Evolutionary conservation across 2,888 invertebrate genomes (phyloP).

Genomic region (Thecocarcelia acutangulata): DNA sequence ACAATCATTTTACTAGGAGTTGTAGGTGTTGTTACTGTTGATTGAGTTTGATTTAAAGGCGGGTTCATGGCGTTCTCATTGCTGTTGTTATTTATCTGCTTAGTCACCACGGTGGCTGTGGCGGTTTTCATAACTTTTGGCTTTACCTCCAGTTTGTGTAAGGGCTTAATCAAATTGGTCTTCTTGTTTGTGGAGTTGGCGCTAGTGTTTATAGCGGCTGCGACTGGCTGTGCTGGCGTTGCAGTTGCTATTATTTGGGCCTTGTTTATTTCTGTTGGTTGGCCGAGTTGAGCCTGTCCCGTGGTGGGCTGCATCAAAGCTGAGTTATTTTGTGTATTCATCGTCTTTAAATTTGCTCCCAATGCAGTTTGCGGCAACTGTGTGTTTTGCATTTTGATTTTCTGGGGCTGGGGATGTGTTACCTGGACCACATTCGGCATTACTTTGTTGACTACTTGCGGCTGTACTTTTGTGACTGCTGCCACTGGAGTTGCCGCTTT

Average conservation of each 20-base stretch:
- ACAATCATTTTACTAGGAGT: conserved; percentile 57
- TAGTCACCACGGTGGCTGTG: conserved; percentile 62
- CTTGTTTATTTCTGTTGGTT: conserved; percentile 3
- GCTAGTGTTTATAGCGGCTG: background rate
- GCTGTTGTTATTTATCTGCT: conserved; percentile 64
- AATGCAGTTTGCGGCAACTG: conserved; percentile 39
- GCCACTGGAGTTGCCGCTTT: conserved; percentile 70
- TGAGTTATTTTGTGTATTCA: background rate
- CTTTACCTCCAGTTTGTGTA: conserved; percentile 78
- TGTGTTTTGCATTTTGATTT: conserved; percentile 41
- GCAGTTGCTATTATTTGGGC: conserved; percentile 21
- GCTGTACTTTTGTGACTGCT: conserved; percentile 75
- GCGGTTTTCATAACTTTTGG: conserved; percentile 76
- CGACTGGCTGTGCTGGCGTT: conserved; percentile 1
- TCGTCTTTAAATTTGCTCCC: conserved; percentile 22
- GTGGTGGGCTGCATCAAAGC: background rate
- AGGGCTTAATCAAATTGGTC: conserved; percentile 77
- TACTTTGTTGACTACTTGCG: conserved; percentile 78
- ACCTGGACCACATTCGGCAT: conserved; percentile 73
- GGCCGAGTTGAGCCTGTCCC: conserved; percentile 11
- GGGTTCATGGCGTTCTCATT: conserved; percentile 40
- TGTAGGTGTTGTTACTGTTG: conserved; percentile 49
- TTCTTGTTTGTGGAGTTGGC: conserved; percentile 66
- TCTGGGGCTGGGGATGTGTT: conserved; percentile 64
- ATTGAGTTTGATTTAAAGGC: conserved; percentile 51